Conservation (phyloP, 2,888 invertebrate species). For the Ectropis crepuscularia region DNA sequence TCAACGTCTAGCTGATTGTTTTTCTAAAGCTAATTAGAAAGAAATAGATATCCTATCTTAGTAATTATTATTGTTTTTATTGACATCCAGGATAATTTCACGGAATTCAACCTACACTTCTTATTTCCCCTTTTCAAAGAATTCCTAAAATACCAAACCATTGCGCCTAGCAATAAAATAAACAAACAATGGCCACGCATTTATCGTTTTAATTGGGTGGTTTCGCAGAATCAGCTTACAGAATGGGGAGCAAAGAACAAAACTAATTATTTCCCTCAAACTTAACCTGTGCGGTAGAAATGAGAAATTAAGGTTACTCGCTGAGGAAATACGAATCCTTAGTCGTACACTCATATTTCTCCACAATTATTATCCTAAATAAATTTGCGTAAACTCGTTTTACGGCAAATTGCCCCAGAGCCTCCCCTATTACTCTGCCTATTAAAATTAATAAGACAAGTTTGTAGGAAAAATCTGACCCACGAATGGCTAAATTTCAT, state of each 20-base stretch:
- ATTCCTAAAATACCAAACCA: constrained; percentile 1
- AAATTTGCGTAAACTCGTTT: constrained; percentile 61
- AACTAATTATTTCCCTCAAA: constrained; percentile 36
- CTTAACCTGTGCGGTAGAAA: constrained; percentile 34
- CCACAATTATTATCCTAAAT: constrained; percentile 61
- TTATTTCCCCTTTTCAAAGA: too few relatives aligned
- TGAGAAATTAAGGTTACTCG: constrained; percentile 41
- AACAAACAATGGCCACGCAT: constrained; percentile 11
- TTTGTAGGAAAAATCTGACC: constrained; percentile 47
- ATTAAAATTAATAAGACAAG: constrained; percentile 61
- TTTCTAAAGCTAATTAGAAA: too few relatives aligned
- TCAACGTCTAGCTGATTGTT: too few relatives aligned
- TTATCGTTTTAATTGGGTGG: constrained; percentile 26
- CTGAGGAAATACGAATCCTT: constrained; percentile 46
- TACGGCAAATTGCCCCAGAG: constrained; percentile 53
- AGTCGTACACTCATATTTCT: constrained; percentile 53
- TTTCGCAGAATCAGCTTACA: constrained; percentile 21
- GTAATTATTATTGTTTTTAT: too few relatives aligned
- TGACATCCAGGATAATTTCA: too few relatives aligned
- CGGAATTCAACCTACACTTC: too few relatives aligned
- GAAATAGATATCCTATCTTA: too few relatives aligned
- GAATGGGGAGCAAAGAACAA: constrained; percentile 29
- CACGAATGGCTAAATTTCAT: constrained; percentile 38
- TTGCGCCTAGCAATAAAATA: constrained; percentile 9
- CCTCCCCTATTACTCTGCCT: constrained; percentile 48